Percentiles rank a stretch among this genome's conserved stretches.
Conservation (phyloP, 2,113 vertebrate genomes). For the Xyliphius kryptos region DNA sequence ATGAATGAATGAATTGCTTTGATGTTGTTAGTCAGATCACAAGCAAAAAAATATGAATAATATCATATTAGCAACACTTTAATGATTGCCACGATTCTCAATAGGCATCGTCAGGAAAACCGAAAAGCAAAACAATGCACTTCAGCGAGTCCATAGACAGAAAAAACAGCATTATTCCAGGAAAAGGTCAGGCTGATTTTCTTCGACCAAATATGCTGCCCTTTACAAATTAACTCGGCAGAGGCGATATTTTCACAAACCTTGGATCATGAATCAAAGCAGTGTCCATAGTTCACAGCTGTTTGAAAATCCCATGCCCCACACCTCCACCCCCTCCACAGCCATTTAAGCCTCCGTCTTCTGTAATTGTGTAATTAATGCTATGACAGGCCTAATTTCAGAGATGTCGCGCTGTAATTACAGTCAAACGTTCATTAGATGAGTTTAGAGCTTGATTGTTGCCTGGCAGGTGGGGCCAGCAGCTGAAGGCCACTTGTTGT, state of each 20-base stretch:
- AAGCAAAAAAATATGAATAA: conserved; percentile 28
- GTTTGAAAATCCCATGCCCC: conserved; percentile 30
- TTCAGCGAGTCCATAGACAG: conserved; percentile 21
- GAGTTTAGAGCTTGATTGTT: conserved; percentile 53
- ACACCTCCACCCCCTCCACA: conserved; percentile 15
- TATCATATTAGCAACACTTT: conserved; percentile 30
- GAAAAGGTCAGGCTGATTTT: conserved; percentile 74
- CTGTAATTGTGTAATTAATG: conserved; percentile 74
- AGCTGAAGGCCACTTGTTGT: conserved; percentile 57
- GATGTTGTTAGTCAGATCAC: no score
- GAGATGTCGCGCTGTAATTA: conserved; percentile 67
- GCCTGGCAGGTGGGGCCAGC: conserved; percentile 53
- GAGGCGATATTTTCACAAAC: conserved; percentile 69
- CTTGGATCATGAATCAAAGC: conserved; percentile 69
- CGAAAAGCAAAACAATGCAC: conserved; percentile 29
- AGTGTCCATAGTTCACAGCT: conserved; percentile 60
- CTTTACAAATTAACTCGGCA: conserved; percentile 74
- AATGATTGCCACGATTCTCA: conserved; percentile 28
- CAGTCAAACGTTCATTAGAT: conserved; percentile 64
- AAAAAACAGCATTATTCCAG: conserved; percentile 53
- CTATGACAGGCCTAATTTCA: conserved; percentile 66
- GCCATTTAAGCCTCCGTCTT: conserved; percentile 53
- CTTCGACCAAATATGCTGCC: conserved; percentile 72
- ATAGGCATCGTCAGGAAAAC: conserved; percentile 43
- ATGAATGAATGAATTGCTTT: no score